phyloP scores from a whole-genome alignment of 2,888 invertebrate species.

The Eupithecia pulchellata region DNA sequence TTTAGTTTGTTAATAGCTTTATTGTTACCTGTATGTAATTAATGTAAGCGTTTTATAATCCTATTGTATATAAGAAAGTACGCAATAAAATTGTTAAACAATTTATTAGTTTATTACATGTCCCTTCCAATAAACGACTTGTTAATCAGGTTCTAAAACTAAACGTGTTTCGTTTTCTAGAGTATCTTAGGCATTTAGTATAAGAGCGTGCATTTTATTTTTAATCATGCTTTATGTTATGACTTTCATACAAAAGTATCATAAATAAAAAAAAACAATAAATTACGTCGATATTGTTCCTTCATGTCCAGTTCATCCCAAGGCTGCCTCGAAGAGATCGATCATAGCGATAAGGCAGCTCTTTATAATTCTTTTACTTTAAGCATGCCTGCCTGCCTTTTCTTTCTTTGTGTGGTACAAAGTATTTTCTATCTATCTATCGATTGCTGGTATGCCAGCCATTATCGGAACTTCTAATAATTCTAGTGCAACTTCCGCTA shows the following conservation, averaged over 20 bases:
- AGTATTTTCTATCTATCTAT: too few relatives aligned
- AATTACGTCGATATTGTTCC: too few relatives aligned
- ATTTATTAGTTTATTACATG: slow-evolving; percentile 30
- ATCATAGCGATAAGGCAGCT: too few relatives aligned
- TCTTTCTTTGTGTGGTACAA: too few relatives aligned
- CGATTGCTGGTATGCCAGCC: too few relatives aligned
- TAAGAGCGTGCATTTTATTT: too few relatives aligned
- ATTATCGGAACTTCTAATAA: not conserved
- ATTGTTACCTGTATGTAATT: slow-evolving; percentile 38
- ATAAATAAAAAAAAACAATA: too few relatives aligned
- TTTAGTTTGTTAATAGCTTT: slow-evolving; percentile 36
- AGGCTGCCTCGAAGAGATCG: too few relatives aligned
- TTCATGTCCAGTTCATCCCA: too few relatives aligned
- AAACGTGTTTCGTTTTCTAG: not conserved
- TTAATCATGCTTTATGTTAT: not conserved
- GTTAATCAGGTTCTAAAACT: not conserved
- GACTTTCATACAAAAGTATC: not conserved
- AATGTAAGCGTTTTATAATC: slow-evolving; percentile 44
- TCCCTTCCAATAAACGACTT: not conserved
- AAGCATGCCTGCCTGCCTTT: too few relatives aligned
- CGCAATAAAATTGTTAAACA: slow-evolving; percentile 47
- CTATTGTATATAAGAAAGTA: slow-evolving; percentile 44
- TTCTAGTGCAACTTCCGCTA: not conserved
- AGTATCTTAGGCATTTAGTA: not conserved
- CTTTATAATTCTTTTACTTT: too few relatives aligned